Evolutionary conservation across 2,888 invertebrate genomes (phyloP).

Genomic region (Acanthosepion lycidas): DNA sequence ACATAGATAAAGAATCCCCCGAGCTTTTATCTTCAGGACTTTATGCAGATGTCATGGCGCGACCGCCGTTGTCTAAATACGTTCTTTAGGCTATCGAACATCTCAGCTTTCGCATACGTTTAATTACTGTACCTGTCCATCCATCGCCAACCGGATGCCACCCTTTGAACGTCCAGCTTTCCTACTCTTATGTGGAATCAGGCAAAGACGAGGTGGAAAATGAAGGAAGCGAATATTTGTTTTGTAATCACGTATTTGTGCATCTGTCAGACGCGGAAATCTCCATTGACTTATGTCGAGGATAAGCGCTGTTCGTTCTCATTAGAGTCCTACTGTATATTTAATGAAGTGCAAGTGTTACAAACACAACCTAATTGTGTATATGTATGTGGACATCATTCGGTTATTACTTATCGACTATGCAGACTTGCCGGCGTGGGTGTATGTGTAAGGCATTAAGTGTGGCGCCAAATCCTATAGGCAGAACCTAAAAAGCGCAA

Average conservation of each 20-base stretch:
- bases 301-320: neutral
- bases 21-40: neutral
- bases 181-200: neutral
- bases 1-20: neutral
- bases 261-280: neutral
- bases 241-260: constrained; percentile 17
- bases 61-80: neutral
- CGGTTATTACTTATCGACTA: neutral
- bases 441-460: neutral
- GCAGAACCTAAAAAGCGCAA: neutral
- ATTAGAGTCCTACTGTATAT: neutral
- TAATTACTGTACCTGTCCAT: neutral
- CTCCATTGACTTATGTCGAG: neutral
- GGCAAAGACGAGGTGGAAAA: neutral
- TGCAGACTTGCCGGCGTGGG: neutral
- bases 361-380: neutral
- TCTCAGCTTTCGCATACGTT: neutral
- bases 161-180: neutral
- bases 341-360: neutral
- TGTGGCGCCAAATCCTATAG: neutral
- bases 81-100: neutral
- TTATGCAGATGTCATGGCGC: neutral
- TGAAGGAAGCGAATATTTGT: neutral
- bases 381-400: neutral
- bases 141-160: neutral